These are phyloP conservation scores for Sminthurides bifidus DNA, from an alignment of 1,140 invertebrate genomes.

Conservation along the genomic window DNA sequence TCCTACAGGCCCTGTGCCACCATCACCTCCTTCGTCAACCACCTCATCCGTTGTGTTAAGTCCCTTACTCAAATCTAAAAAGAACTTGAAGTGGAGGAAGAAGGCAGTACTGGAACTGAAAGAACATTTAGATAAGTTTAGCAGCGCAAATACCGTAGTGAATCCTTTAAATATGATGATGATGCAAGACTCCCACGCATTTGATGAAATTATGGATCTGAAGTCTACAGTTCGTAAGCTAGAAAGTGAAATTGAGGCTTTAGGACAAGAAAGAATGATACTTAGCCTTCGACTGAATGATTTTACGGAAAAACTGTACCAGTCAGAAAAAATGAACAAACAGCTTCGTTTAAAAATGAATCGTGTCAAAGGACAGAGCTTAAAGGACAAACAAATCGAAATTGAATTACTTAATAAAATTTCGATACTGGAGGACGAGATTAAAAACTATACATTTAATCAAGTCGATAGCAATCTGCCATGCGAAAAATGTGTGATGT, in stretches of 20 bases:
- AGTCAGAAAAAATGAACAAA: constrained; percentile 27
- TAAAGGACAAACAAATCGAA: constrained; percentile 31
- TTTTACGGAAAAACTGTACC: constrained; percentile 30
- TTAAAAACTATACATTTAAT: constrained; percentile 13
- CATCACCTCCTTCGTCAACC: background rate
- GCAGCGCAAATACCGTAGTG: background rate
- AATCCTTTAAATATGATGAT: background rate
- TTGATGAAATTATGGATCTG: constrained; percentile 2
- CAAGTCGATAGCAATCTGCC: background rate
- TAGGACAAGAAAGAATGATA: background rate
- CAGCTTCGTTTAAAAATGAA: constrained; percentile 19
- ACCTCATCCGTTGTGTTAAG: constrained; percentile 4
- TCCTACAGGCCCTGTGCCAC: background rate
- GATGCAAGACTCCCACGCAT: background rate
- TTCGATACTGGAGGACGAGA: constrained; percentile 23
- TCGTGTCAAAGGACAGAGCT: constrained; percentile 25
- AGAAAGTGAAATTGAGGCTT: constrained; percentile 3
- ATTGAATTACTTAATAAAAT: constrained; percentile 26
- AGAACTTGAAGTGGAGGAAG: constrained; percentile 20
- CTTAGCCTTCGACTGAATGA: constrained; percentile 15
- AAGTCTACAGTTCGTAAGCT: background rate
- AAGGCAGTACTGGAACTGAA: constrained; percentile 21
- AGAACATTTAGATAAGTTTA: constrained; percentile 8
- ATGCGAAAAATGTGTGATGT: constrained; percentile 24
- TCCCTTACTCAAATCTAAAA: constrained; percentile 19